Base-by-base conservation (phyloP, 2,888 invertebrate species). In the Polyploca ridens region DNA sequence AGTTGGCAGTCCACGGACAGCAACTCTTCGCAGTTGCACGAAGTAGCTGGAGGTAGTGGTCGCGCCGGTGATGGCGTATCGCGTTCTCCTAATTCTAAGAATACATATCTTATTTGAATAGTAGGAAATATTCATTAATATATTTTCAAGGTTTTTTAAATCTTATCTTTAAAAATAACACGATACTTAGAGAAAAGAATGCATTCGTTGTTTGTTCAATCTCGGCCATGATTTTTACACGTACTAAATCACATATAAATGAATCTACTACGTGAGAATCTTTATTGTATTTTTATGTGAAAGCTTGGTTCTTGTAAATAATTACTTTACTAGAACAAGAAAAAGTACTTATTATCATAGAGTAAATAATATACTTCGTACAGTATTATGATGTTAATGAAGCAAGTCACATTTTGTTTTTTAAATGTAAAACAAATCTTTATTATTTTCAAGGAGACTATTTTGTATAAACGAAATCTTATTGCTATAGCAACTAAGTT, bases 1-100 rank as follows among this genome's bases (percentile, higher is more conserved):
- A 99, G 95, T 86, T 98, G 97, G 86, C 99, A 99, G 82, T 98
- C 97, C 65, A 98, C 97, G 71, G 96, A 95, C 74, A 96, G 94
- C 70, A 98, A 94, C 83, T 98, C 98, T 84, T 97, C 97, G 88
- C 97, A 97, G 85, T 97, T 97, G 90, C 97, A 98, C 54, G 95
- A 95, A 70, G 94, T 96, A 64, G 89, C 86, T 10, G 92, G 92
- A 4, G 90, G 90, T 27, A 86, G 79, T 4, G 91, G 90, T 68
- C 91, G 87, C 70, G 89, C 91, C 5, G 93, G 94, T 1, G 94
- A 94, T 8, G 94, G 94, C 8, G 94, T 94, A 61, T 94, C 94
- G 33, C 94, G 87, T 74, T 94, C 94, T 57, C 94, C 94, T 81
- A 92, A 76, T 81, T 94, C 94, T 94, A 86, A 70, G 66, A 62